Base-by-base conservation (phyloP, 2,797 vertebrate genomes). In the Uromys caudimaculatus region DNA sequence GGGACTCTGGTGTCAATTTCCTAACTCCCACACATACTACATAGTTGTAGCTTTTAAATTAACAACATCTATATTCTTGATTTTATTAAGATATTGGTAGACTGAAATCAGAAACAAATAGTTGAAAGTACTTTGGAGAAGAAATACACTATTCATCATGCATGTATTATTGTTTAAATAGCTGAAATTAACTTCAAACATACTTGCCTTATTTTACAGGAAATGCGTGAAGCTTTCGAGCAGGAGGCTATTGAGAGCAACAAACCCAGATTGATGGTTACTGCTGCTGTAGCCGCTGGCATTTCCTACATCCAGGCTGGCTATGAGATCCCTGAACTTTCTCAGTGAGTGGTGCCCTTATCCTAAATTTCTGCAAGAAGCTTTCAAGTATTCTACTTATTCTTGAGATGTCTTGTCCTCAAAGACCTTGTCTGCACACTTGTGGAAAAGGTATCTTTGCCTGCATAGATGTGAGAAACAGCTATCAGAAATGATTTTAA, bases 261-360 rank as follows among this genome's bases (percentile, higher is more conserved):
- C 47, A 95, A 38, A 16, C 95, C 97, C 64, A 96, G 96, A 44
- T 89, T 98, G 56, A 56, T 97, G 83, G 54, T 98, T 93, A 98
- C 97, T 1, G 92, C 97, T 1, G 96, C 97, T 0, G 98, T 97
- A 8, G 97, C 97, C 91, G 97, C 95, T 69, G 97, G 97, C 35
- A 96, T 98, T 95, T 95, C 95, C 79, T 97, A 85, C 77, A 98
- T 98, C 14, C 32, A 97, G 6, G 77, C 94, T 56, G 95, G 93
- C 60, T 98, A 97, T 47, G 96, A 98, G 47, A 96, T 97, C 75
- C 98, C 98, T 76, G 69, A 97, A 71, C 96, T 98, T 19, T 93
- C 98, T 79, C 95, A 98, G 98, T 98, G 96, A 98, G 98, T 98
- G 81, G 2, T n/a, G n/a, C 2, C 29, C 29, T 85, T 58, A 35